Evolutionary conservation across 2,797 vertebrate genomes (phyloP).

Genomic region (Eospalax fontanierii): DNA sequence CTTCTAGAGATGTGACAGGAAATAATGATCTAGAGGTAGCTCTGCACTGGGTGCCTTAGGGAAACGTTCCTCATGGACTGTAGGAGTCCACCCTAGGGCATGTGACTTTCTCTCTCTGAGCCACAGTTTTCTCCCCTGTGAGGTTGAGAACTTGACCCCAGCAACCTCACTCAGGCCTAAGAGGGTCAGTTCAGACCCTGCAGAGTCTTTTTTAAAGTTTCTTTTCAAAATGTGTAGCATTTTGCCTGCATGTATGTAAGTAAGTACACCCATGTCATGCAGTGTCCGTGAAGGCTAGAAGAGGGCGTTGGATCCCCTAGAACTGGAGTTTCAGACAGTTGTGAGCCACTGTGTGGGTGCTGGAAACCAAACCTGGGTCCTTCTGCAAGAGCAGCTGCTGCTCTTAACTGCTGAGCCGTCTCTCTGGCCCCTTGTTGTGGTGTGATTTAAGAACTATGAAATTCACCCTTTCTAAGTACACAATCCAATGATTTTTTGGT

Average conservation of each 20-base stretch:
- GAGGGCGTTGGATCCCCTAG: no score
- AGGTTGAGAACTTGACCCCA: neutral
- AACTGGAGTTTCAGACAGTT: no score
- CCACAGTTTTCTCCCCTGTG: neutral
- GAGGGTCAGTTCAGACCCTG: neutral
- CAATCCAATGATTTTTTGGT: slow-evolving; percentile 12
- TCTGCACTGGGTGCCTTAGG: neutral
- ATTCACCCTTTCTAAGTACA: neutral
- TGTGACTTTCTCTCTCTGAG: neutral
- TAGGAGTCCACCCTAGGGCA: neutral
- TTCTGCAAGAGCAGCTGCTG: no score
- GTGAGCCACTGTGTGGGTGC: no score
- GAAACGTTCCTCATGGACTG: neutral
- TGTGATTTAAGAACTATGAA: neutral
- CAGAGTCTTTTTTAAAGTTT: neutral
- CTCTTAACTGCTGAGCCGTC: no score
- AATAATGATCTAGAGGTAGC: neutral
- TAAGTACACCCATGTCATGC: no score
- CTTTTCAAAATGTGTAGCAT: neutral
- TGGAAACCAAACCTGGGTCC: no score
- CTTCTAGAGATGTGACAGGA: neutral
- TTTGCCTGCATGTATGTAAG: no score
- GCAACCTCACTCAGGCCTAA: neutral
- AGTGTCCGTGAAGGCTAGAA: no score
- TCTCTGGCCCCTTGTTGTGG: neutral